Evolutionary conservation across 2,888 invertebrate species (phyloP).

Genomic region (Caenorhabditis plicata): DNA sequence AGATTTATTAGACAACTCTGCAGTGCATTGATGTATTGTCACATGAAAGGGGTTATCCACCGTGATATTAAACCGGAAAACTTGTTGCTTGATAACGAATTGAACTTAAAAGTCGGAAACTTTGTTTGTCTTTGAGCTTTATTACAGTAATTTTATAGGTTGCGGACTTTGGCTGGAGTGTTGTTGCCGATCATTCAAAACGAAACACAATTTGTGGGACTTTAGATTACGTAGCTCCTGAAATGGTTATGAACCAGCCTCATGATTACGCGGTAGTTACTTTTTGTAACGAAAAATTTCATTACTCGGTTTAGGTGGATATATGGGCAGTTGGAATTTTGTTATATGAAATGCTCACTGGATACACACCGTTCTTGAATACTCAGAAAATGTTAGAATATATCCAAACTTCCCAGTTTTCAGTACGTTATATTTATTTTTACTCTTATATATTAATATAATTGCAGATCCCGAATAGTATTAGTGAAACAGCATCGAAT

Average conservation of each 20-base stretch:
- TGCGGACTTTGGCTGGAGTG: conserved; percentile 67
- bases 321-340: conserved; percentile 93
- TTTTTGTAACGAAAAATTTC: too few species aligned
- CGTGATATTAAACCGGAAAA: conserved; percentile 66
- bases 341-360: conserved; percentile 87
- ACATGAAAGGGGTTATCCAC: conserved; percentile 61
- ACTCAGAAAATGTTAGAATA: conserved; percentile 67
- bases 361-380: conserved; percentile 83
- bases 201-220: conserved; percentile 63
- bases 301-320: too few species aligned
- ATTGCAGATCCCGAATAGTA: conserved; percentile 34
- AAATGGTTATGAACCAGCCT: conserved; percentile 81
- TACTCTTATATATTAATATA: too few species aligned
- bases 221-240: conserved; percentile 68
- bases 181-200: conserved; percentile 56
- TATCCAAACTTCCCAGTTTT: conserved; percentile 67
- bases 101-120: conserved; percentile 61
- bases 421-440: conserved; percentile 47
- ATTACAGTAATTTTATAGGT: too few species aligned
- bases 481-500: conserved; percentile 18
- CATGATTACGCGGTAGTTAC: conserved; percentile 67
- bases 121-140: too few species aligned
- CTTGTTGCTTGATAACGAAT: conserved; percentile 55
- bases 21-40: conserved; percentile 64
- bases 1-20: conserved; percentile 59